These are phyloP conservation scores for Parotia lawesii DNA, from an alignment of 2,113 vertebrate species.

Conservation along the genomic window DNA sequence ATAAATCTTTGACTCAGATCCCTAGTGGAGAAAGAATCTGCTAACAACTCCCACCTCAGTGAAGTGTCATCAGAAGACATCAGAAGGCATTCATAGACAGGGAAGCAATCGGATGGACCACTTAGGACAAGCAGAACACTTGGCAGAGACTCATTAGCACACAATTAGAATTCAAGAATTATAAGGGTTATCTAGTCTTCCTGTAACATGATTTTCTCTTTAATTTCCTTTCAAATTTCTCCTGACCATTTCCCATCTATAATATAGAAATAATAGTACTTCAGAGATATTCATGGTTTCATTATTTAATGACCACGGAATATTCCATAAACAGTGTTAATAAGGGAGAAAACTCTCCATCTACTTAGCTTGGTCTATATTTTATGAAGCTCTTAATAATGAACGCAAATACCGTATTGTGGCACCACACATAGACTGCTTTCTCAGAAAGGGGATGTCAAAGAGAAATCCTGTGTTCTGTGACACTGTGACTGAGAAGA, in stretches of 20 bases:
- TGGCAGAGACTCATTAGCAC: neutral
- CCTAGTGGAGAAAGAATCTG: rapidly evolving
- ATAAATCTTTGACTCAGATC: neutral
- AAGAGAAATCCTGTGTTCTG: neutral
- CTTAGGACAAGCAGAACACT: neutral
- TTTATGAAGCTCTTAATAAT: neutral
- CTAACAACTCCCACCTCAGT: neutral
- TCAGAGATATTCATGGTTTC: neutral
- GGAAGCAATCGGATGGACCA: neutral
- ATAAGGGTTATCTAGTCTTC: neutral
- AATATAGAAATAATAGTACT: neutral
- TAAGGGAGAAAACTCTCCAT: neutral
- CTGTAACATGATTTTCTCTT: neutral
- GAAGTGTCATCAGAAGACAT: neutral
- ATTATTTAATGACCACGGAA: neutral
- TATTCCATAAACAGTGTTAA: neutral
- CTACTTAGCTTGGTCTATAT: neutral
- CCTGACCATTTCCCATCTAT: neutral
- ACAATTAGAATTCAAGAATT: neutral
- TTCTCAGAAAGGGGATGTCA: neutral
- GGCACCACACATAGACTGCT: neutral
- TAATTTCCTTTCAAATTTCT: neutral
- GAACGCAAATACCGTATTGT: neutral
- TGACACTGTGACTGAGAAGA: neutral
- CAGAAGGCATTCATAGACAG: neutral